Percentiles rank a stretch among this genome's conserved stretches.
Evolutionary conservation across 1,140 invertebrate species (phyloP).

Genomic region (Cherax quadricarinatus): DNA sequence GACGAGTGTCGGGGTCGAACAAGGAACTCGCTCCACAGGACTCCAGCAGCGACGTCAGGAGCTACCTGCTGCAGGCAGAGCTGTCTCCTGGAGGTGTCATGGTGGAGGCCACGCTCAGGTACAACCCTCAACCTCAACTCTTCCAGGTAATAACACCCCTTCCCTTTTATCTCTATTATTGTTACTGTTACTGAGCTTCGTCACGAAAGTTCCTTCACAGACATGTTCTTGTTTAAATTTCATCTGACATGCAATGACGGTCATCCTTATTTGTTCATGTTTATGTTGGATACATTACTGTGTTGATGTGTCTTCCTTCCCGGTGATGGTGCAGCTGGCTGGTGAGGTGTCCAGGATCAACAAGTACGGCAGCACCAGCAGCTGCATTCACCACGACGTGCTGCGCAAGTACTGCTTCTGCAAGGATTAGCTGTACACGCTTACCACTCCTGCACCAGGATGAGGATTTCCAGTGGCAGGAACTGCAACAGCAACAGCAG

Average conservation of each 20-base stretch:
- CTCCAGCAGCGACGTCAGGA: slow-evolving; percentile 40
- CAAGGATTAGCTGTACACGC: neutral
- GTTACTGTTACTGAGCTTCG: too few relatives aligned
- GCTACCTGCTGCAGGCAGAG: slow-evolving; percentile 46
- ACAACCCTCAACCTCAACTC: slow-evolving; percentile 33
- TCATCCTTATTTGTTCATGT: too few relatives aligned
- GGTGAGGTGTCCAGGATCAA: slow-evolving; percentile 50
- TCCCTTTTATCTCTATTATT: too few relatives aligned
- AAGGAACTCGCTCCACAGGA: slow-evolving; percentile 47
- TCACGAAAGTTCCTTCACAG: neutral
- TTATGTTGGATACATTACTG: neutral
- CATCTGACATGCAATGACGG: too few relatives aligned
- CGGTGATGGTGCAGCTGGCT: slow-evolving; percentile 33
- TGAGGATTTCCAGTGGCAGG: neutral
- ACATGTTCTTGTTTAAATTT: neutral
- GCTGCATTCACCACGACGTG: slow-evolving; percentile 37
- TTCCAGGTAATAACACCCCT: slow-evolving; percentile 32
- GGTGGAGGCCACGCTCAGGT: slow-evolving; percentile 50
- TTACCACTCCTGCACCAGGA: neutral
- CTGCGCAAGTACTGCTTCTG: slow-evolving; percentile 62
- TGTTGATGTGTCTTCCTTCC: neutral
- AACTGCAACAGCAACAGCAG: neutral
- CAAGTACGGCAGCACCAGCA: slow-evolving; percentile 44
- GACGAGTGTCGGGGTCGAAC: slow-evolving; percentile 32
- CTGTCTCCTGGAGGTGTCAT: slow-evolving; percentile 39